Base-by-base conservation (phyloP, 2,888 invertebrate species). In the Cryptocephalus moraei region DNA sequence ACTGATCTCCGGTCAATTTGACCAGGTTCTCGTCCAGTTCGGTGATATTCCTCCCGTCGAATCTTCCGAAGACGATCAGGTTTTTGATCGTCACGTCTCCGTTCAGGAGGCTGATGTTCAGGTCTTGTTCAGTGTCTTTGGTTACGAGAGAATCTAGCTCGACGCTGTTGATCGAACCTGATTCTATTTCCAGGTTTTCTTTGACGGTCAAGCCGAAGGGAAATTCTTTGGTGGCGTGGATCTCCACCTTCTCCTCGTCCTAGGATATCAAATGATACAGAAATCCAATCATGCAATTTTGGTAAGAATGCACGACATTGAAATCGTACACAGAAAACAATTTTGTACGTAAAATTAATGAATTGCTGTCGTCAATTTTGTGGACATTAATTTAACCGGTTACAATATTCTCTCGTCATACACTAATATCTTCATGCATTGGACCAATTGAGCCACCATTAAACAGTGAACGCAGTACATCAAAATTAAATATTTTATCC, bases 221-320 rank as follows among this genome's bases (percentile, higher is more conserved):
- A 48, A 81, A 76, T 1, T 56, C 62, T 63, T 81, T 81, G 0
- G 55, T 50, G 0, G 75, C 72, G 4, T 62, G 65, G 46, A 81
- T 72, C 9, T 48, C 51, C 0, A 67, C 57, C 2, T 62, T 51
- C 34, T 66, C 49, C 3, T 68, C 66, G 6, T 70, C 62, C 62
- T 61, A 38, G 46, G 59, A 56, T 13, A 51, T 22, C 6, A 6
- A 22, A 43, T 12, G 2, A 22, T 22, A 31, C 38, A 32, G 22
- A 22, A 6, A 22, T 2, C 6, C 22, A 22, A 22, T n/a, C n/a
- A n/a, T n/a, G n/a, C n/a, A n/a, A n/a, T n/a, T n/a, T n/a, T n/a
- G n/a, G n/a, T n/a, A n/a, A n/a, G n/a, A n/a, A n/a, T n/a, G n/a
- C n/a, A n/a, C n/a, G n/a, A n/a, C n/a, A n/a, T n/a, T n/a, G n/a